Evolutionary conservation across 2,113 vertebrate genomes (phyloP).

Genomic region (Chitala chitala): DNA sequence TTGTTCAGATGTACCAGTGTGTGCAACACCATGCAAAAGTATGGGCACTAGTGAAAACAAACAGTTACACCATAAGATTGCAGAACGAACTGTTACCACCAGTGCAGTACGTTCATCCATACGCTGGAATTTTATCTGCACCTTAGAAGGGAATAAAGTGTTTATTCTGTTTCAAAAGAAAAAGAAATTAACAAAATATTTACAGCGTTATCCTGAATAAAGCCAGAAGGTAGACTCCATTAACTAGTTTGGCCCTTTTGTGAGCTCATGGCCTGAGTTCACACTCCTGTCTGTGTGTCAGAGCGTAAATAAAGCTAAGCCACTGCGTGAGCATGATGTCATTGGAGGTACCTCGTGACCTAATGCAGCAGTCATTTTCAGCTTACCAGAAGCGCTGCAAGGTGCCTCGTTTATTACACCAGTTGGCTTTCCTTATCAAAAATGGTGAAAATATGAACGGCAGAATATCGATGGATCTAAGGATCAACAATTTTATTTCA

Average conservation of each 20-base stretch:
- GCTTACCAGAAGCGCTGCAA: neutral
- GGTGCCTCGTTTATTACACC: neutral
- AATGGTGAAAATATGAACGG: neutral
- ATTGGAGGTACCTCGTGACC: neutral
- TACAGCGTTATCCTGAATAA: neutral
- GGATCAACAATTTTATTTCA: too few species aligned
- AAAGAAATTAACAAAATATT: too few species aligned
- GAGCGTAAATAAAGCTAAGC: neutral
- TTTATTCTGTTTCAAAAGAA: too few species aligned
- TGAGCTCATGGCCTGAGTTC: neutral
- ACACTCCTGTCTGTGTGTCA: neutral
- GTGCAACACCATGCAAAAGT: too few species aligned
- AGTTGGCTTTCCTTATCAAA: neutral
- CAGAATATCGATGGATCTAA: too few species aligned
- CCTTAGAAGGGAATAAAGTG: too few species aligned
- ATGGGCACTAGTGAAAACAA: too few species aligned
- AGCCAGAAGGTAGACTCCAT: neutral
- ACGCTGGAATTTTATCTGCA: too few species aligned
- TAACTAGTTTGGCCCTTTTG: neutral
- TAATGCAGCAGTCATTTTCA: constrained; percentile 17
- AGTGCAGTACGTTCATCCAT: too few species aligned
- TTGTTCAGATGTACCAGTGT: neutral
- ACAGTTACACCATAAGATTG: too few species aligned
- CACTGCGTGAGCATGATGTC: constrained; percentile 3
- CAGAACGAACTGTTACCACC: too few species aligned